Base-by-base conservation (phyloP, 2,113 vertebrate species). In the Brachypteracias leptosomus region DNA sequence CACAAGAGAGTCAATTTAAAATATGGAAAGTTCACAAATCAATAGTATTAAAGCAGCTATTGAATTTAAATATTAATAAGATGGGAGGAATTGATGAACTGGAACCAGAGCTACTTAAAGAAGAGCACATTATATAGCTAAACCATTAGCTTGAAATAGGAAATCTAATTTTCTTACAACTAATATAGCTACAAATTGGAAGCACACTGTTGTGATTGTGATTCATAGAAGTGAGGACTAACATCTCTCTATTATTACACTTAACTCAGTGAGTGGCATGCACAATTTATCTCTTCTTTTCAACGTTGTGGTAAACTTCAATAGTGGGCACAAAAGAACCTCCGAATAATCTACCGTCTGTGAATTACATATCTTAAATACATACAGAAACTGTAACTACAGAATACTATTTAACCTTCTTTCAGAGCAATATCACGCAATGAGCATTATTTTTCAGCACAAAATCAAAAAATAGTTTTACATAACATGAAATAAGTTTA, bases 1-100 rank as follows among this genome's bases (percentile, higher is more conserved):
- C 59, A 93, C 35, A 62, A 89, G 36, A 78, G 38, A 95, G 40
- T 94, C 78, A 88, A 95, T 96, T 92, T 96, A 91, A 90, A 97
- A 93, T 83, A 87, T 2, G 1, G 66, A 85, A 96, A 82, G 66
- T 95, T 92, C 85, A 91, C 68, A 92, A 97, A 97, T 97, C 96
- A 90, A 96, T 92, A 90, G n/a, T 85, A 95, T 96, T 97, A 97
- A 95, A 97, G 94, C 79, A 89, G 81, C 94, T 95, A 97, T 88
- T 97, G 90, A 92, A 96, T 97, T 96, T 96, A 97, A 97, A 97
- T 97, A 97, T 97, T 97, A 97, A 97, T 96, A 96, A 90, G 77
- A 85, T 95, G 55, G 77, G 49, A 95, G 33, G 81, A 95, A 94
- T 77, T 96, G 86, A 93, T 95, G 90, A 66, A 68, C 80, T 97